Percentiles rank a stretch among this genome's conserved stretches.
phyloP scores from a whole-genome alignment of 1,140 invertebrate species.

The Scaptomyza montana region DNA sequence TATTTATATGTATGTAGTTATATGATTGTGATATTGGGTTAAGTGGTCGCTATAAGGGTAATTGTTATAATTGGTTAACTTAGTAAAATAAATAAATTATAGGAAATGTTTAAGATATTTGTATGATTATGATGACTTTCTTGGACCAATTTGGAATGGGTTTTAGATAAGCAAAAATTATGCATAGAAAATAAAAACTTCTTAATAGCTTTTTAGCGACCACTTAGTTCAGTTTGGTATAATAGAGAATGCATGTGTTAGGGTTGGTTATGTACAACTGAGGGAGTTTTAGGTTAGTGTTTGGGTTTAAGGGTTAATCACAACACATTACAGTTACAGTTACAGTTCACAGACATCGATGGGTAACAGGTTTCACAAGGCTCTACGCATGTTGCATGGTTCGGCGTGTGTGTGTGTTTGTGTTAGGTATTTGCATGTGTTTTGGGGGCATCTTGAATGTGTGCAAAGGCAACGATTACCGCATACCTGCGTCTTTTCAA shows the following conservation, averaged over 20 bases:
- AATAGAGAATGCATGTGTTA: slow-evolving; percentile 7
- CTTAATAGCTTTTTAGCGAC: background rate
- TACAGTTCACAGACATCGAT: slow-evolving; percentile 54
- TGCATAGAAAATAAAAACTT: background rate
- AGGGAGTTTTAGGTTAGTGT: background rate
- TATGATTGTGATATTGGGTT: background rate
- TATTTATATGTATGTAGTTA: slow-evolving; percentile 3
- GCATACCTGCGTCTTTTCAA: slow-evolving; percentile 93
- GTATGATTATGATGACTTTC: no score
- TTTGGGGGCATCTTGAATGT: slow-evolving; percentile 13
- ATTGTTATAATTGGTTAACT: background rate
- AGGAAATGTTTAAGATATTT: no score
- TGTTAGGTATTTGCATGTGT: slow-evolving; percentile 4
- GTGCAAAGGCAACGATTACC: slow-evolving; percentile 15
- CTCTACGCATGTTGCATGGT: slow-evolving; percentile 32
- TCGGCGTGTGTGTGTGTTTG: slow-evolving; percentile 22
- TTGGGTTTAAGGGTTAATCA: slow-evolving; percentile 30
- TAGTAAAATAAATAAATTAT: background rate
- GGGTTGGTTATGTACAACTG: slow-evolving; percentile 41
- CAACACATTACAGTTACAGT: slow-evolving; percentile 63
- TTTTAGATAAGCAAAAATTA: no score
- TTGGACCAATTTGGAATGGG: no score
- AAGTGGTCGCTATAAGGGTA: background rate
- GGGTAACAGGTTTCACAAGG: slow-evolving; percentile 22
- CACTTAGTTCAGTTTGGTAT: background rate